Percentiles rank a stretch among this genome's conserved stretches.
Conservation (phyloP, 2,888 invertebrate genomes). For the Monopis laevigella region DNA sequence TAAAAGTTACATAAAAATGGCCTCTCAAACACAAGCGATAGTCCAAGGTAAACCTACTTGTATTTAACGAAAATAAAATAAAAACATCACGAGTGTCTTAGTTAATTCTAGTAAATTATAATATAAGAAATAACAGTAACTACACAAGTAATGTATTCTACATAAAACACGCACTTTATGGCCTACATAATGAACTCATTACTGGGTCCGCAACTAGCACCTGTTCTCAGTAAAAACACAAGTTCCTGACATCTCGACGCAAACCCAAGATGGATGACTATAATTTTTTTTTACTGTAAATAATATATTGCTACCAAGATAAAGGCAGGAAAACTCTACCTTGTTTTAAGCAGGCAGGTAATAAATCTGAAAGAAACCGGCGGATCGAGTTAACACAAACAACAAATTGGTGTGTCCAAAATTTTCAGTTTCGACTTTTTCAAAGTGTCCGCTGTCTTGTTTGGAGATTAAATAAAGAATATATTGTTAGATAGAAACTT, state of each 20-base stretch:
- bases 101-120: neutral
- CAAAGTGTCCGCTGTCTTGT: slow-evolving; percentile 29
- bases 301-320: slow-evolving; percentile 38
- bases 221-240: slow-evolving; percentile 16
- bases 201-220: neutral
- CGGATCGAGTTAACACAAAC: slow-evolving; percentile 16
- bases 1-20: no score
- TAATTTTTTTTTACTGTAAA: slow-evolving; percentile 37
- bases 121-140: neutral
- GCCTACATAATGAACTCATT: slow-evolving; percentile 11
- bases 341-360: slow-evolving; percentile 31
- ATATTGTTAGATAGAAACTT: no score
- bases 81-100: no score
- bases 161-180: neutral
- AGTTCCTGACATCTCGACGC: slow-evolving; percentile 31
- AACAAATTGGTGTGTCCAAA: slow-evolving; percentile 37
- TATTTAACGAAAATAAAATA: no score
- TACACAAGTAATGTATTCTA: neutral
- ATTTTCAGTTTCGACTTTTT: slow-evolving; percentile 38
- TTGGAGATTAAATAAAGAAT: no score
- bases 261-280: slow-evolving; percentile 29
- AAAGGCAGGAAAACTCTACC: slow-evolving; percentile 32
- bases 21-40: no score
- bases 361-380: slow-evolving; percentile 27
- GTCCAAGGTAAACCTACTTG: no score